phyloP scores from a whole-genome alignment of 1,140 invertebrate species.

The Dufourea novaeangliae region DNA sequence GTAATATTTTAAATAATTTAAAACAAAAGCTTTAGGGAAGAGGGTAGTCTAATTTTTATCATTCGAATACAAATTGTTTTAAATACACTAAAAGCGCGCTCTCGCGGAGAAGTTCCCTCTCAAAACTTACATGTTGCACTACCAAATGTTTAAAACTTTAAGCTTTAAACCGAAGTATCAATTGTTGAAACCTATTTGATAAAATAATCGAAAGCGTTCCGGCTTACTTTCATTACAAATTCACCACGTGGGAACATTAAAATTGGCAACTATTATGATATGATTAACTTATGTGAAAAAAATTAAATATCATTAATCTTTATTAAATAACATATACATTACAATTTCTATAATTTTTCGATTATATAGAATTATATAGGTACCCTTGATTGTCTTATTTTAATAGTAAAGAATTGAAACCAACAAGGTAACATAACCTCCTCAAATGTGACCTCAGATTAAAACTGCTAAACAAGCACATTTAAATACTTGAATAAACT shows the following conservation, averaged over 20 bases:
- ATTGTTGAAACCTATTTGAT: neutral
- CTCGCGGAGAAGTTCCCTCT: neutral
- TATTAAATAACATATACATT: neutral
- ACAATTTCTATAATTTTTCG: neutral
- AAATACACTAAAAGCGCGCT: neutral
- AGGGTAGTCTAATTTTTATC: neutral
- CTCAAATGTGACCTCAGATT: slow-evolving; percentile 39
- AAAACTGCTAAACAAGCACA: neutral
- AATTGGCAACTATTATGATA: neutral
- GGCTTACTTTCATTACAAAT: neutral
- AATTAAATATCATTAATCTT: neutral
- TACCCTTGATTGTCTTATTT: no score
- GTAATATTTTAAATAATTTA: no score
- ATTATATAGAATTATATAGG: neutral
- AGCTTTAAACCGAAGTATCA: neutral
- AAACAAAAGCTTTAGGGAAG: neutral
- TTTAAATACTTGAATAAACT: neutral
- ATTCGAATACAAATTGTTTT: neutral
- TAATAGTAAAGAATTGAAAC: neutral
- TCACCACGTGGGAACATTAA: neutral
- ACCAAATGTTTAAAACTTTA: neutral
- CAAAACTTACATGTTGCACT: neutral
- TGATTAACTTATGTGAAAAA: neutral
- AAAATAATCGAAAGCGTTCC: neutral
- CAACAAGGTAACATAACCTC: slow-evolving; percentile 66